Evolutionary conservation across 2,888 invertebrate genomes (phyloP), one percentile per base, ranked within the genome.

Genomic region (Ophion ellenae): DNA sequence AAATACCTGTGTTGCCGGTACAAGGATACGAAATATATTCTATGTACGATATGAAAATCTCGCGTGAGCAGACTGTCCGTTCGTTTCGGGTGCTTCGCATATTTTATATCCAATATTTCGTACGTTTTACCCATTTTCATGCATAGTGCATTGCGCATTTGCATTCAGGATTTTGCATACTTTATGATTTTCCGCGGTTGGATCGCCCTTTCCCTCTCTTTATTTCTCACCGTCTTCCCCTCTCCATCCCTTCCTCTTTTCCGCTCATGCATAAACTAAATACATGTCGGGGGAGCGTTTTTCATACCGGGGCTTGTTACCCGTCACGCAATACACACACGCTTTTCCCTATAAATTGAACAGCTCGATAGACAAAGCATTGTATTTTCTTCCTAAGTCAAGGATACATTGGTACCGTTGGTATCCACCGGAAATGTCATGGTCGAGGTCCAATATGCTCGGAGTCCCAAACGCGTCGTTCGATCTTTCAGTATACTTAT

Each of bases 121-220:
- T 88, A 86, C 88, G 89, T 89, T 91, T 91, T 90, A 87, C 90
- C 91, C 90, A 91, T 92, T 92, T 92, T 92, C 91, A 92, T 91
- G 91, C 91, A 91, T 91, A 90, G 90, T 90, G 90, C 90, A 84
- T 87, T 88, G 83, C 87, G 73, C 90, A 92, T 93, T 93, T 92
- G 93, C 93, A 93, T 93, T 90, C 90, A 89, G 47, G 89, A 90
- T 92, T 93, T 91, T 93, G 92, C 92, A 93, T 92, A 92, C 90
- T 93, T 93, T 91, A 92, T 92, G 91, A 93, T 92, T 92, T 91
- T 91, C 89, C 90, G 88, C 89, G 89, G 89, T 90, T 89, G 87
- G 70, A 77, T 76, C 61, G 59, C 36, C 76, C 73, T 79, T 79
- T 76, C 76, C 59, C 59, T 40, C 74, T 20, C 83, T 63, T 79